Evolutionary conservation across 2,888 invertebrate genomes (phyloP), one percentile per base, ranked within the genome.

Genomic region (Hypomecis atomaria): DNA sequence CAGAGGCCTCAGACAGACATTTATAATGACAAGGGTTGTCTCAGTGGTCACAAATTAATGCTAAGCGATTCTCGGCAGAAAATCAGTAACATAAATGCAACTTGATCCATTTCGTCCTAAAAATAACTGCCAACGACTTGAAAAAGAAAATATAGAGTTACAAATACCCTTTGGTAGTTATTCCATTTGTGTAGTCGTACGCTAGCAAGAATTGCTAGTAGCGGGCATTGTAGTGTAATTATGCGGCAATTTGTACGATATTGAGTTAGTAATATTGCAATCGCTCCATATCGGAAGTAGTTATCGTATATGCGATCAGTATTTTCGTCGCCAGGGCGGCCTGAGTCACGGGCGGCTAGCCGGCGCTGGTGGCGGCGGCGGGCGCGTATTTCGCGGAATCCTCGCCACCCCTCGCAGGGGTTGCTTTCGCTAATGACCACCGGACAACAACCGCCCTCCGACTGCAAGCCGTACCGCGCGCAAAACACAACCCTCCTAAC

Each of bases 401-500:
- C 80, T 69, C 74, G 77, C 85, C 81, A 88, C 90, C 91, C 92
- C 88, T 83, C 67, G 69, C 71, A 79, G 80, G 86, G 90, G 89
- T 85, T 84, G 87, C 84, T 84, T 59, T 84, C 84, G 82, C 88
- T 92, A 92, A 92, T 91, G 89, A 90, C 88, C 79, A 78, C 78
- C 84, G 86, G 88, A 87, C 90, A 83, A 80, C 83, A 77, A 78
- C 81, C 84, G 78, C 81, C 83, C 83, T 79, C 82, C 82, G 70
- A 86, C 81, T 86, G 86, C 87, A 86, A 78, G 76, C 76, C 69
- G 69, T 70, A 75, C 70, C 75, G 66, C 84, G 82, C 74, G 84
- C 90, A 70, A 92, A 88, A 85, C 81, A 87, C 85, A 77, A 90
- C 92, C 83, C 84, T 92, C 84, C 65, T 82, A 81, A 86, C 89